phyloP scores from a whole-genome alignment of 2,888 invertebrate genomes.

The Lamproptera curius region DNA sequence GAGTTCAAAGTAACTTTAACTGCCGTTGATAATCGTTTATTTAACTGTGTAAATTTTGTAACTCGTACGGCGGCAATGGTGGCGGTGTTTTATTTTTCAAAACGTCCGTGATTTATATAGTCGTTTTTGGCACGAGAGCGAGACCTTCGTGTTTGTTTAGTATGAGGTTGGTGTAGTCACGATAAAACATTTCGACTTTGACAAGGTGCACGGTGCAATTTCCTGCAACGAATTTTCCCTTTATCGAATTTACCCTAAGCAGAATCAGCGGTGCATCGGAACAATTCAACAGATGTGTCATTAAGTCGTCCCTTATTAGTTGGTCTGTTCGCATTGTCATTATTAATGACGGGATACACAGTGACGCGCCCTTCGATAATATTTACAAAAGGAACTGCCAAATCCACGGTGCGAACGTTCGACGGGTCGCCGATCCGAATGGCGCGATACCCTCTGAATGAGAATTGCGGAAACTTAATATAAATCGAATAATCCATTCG shows the following conservation, averaged over 20 bases:
- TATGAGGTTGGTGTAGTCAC: slow-evolving; percentile 13
- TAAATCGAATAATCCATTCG: slow-evolving; percentile 74
- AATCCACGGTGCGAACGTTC: slow-evolving; percentile 56
- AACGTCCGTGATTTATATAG: not conserved
- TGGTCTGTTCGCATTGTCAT: slow-evolving; percentile 62
- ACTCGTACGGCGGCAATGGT: not conserved
- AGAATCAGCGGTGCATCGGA: slow-evolving; percentile 18
- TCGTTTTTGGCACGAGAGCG: slow-evolving; percentile 11
- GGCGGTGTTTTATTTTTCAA: slow-evolving; percentile 1
- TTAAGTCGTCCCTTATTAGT: slow-evolving; percentile 45
- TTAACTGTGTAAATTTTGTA: slow-evolving; percentile 9
- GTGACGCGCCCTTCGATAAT: slow-evolving; percentile 59
- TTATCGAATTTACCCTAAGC: slow-evolving; percentile 18
- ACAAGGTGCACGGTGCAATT: slow-evolving; percentile 15
- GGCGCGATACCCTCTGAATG: slow-evolving; percentile 66
- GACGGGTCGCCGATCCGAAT: slow-evolving; percentile 40
- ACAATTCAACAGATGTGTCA: slow-evolving; percentile 59
- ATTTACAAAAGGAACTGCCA: slow-evolving; percentile 57
- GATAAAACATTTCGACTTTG: slow-evolving; percentile 10
- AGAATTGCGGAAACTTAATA: slow-evolving; percentile 76
- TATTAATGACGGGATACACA: slow-evolving; percentile 56
- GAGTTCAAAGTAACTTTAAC: slow-evolving; percentile 13
- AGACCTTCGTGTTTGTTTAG: slow-evolving; percentile 6
- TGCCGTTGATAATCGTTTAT: slow-evolving; percentile 16
- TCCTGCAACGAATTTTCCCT: slow-evolving; percentile 25